A percentile compares a stretch with the other conserved stretches of the same genome.
Evolutionary conservation across 35 echinoderm and acorn worm genomes (phyloP).

Genomic region (Apostichopus californicus): DNA sequence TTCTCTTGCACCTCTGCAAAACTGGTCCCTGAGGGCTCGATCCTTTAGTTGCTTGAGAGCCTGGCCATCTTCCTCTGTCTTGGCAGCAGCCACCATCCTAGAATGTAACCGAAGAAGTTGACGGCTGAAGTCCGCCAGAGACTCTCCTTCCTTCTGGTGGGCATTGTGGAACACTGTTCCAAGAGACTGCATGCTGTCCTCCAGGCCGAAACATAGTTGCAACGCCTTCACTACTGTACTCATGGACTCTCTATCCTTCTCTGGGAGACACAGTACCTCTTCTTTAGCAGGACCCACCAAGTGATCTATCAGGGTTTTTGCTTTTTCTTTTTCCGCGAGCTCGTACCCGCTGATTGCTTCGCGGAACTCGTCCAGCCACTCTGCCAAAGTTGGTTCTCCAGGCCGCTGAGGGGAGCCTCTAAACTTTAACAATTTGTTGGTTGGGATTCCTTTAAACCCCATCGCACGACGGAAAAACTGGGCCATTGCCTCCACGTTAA

Average conservation of each 20-base stretch:
- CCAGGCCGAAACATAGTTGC: not conserved
- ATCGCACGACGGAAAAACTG: not conserved
- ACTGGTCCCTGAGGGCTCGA: slow-evolving; percentile 25
- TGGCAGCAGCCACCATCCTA: slow-evolving; percentile 45
- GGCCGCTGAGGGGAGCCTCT: no score
- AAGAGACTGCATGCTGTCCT: no score
- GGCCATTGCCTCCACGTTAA: not conserved
- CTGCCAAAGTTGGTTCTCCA: no score
- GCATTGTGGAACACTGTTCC: no score
- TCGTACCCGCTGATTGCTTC: no score
- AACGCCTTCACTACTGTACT: not conserved
- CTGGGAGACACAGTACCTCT: slow-evolving; percentile 17
- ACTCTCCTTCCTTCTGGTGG: not conserved
- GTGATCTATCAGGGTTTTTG: not conserved
- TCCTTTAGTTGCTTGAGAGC: slow-evolving; percentile 19
- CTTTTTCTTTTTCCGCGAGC: not conserved
- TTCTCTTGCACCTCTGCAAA: slow-evolving; percentile 29
- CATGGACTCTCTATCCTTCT: not conserved
- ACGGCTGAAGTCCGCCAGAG: slow-evolving; percentile 50
- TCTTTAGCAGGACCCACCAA: slow-evolving; percentile 11
- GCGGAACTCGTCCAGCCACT: no score
- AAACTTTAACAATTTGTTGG: no score
- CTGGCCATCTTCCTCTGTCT: not conserved
- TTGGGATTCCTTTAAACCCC: no score
- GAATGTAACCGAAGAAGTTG: slow-evolving; percentile 29